Evolutionary conservation across 2,797 vertebrate genomes (phyloP).

Genomic region (Danionella dracula): DNA sequence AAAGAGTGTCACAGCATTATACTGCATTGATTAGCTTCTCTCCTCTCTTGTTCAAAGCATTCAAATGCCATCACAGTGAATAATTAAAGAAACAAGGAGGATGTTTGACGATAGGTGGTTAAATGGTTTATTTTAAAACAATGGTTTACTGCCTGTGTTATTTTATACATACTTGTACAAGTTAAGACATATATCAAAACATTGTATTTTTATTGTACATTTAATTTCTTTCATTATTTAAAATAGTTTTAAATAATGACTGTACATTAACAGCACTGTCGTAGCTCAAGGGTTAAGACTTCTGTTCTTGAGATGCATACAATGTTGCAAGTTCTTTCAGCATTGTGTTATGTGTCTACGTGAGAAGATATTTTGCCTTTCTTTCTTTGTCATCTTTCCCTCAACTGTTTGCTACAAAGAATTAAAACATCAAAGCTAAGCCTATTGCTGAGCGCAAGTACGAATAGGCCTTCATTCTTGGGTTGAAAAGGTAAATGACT

Average conservation of each 20-base stretch:
- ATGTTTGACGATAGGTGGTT: not conserved
- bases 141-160: no score
- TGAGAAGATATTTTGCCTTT: not conserved
- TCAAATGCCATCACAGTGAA: conserved; percentile 7
- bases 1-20: conserved; percentile 10
- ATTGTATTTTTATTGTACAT: no score
- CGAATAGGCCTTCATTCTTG: conserved; percentile 14
- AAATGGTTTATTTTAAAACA: no score
- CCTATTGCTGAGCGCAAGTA: conserved; percentile 17
- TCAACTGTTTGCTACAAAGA: no score
- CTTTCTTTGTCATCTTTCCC: not conserved
- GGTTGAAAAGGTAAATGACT: conserved; percentile 29
- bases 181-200: no score
- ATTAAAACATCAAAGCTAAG: not conserved
- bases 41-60: not conserved
- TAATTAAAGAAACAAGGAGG: conserved; percentile 10
- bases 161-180: no score
- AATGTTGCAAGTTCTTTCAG: not conserved
- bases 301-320: not conserved
- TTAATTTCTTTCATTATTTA: no score
- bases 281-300: not conserved
- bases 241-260: no score
- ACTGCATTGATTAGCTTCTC: conserved; percentile 11
- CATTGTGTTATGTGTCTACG: not conserved
- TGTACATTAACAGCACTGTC: no score